Conservation (phyloP, 2,888 invertebrate genomes). For the Sipha maydis region DNA sequence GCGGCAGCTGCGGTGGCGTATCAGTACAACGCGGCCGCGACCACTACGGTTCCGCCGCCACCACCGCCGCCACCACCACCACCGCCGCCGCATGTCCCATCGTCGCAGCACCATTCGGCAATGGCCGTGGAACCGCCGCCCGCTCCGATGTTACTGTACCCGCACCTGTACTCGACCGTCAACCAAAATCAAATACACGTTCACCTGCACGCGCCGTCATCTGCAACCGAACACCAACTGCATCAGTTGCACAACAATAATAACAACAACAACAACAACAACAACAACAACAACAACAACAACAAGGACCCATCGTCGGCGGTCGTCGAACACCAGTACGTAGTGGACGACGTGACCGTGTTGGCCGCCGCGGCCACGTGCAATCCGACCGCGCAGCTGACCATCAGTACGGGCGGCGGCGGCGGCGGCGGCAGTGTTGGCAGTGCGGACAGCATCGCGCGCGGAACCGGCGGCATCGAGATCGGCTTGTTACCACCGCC, state of each 20-base stretch:
- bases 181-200: slow-evolving; percentile 89
- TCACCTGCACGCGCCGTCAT: slow-evolving; percentile 73
- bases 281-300: slow-evolving; percentile 21
- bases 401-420: slow-evolving; percentile 31
- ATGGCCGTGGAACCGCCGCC: slow-evolving; percentile 71
- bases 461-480: slow-evolving; percentile 64
- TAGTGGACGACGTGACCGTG: slow-evolving; percentile 41
- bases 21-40: slow-evolving; percentile 65
- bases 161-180: slow-evolving; percentile 83
- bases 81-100: slow-evolving; percentile 68
- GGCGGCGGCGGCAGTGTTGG: neutral
- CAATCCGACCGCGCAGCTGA: neutral
- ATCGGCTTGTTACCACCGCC: slow-evolving; percentile 65
- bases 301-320: slow-evolving; percentile 23
- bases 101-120: slow-evolving; percentile 70
- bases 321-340: slow-evolving; percentile 26
- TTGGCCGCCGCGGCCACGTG: slow-evolving; percentile 1
- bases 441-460: slow-evolving; percentile 64
- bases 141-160: slow-evolving; percentile 79
- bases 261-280: slow-evolving; percentile 49
- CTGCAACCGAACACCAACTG: slow-evolving; percentile 53
- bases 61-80: slow-evolving; percentile 67
- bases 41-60: slow-evolving; percentile 69
- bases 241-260: slow-evolving; percentile 10
- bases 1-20: slow-evolving; percentile 66